Conservation (phyloP, 2,113 vertebrate species). For the Atrichornis clamosus region DNA sequence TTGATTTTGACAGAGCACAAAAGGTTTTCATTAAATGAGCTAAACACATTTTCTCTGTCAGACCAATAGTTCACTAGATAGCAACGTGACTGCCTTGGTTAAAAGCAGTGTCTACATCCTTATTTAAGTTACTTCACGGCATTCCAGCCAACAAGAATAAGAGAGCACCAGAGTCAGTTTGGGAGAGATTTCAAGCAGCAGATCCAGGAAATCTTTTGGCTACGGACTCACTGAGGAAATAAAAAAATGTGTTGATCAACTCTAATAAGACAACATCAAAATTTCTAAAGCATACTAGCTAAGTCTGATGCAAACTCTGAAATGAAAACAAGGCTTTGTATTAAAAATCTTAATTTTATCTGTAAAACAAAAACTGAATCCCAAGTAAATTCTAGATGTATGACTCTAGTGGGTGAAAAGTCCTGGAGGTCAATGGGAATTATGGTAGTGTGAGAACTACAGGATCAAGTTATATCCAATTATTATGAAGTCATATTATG, state of each 20-base stretch:
- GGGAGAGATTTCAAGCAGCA: not conserved
- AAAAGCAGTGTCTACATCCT: slow-evolving; percentile 5
- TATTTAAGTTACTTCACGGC: slow-evolving; percentile 18
- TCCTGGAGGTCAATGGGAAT: not conserved
- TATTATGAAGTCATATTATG: slow-evolving; percentile 1
- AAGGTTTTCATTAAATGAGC: slow-evolving; percentile 52
- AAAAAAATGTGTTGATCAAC: not conserved
- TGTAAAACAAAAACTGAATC: not conserved
- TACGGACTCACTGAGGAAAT: not conserved
- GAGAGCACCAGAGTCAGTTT: not conserved
- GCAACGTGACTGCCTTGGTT: not conserved
- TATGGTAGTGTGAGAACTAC: not conserved
- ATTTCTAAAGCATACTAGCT: not conserved
- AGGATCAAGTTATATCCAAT: slow-evolving; percentile 20
- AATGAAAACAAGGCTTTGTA: not conserved
- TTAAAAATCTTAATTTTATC: not conserved
- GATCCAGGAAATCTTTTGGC: not conserved
- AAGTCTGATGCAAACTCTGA: not conserved
- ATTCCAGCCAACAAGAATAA: slow-evolving; percentile 10
- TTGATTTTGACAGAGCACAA: slow-evolving; percentile 37
- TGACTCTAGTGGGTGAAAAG: not conserved
- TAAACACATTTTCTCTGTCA: slow-evolving; percentile 40
- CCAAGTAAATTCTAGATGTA: not conserved
- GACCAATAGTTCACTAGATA: slow-evolving; percentile 19
- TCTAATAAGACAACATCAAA: not conserved